phyloP scores from a whole-genome alignment of 2,888 invertebrate species.

The Polydrusus tereticollis region DNA sequence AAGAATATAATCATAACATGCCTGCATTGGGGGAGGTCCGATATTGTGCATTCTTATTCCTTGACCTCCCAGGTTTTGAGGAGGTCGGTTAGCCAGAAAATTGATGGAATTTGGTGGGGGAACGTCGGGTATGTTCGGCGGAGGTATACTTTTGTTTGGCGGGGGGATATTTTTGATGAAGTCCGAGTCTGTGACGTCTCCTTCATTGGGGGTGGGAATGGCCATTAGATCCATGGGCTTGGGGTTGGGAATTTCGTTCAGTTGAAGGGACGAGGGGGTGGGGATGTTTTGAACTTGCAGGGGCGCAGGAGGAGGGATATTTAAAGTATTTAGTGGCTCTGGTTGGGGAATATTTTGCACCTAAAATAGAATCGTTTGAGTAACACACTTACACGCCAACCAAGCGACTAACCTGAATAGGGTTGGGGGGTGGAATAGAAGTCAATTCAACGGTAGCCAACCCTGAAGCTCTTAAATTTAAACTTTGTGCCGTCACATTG shows the following conservation, averaged over 20 bases:
- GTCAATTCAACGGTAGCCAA: slow-evolving; percentile 64
- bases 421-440: slow-evolving; percentile 66
- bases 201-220: slow-evolving; percentile 68
- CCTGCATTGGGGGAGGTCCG: not conserved
- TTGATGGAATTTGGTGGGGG: slow-evolving; percentile 10
- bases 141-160: slow-evolving; percentile 66
- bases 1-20: not conserved
- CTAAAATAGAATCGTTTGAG: slow-evolving; percentile 12
- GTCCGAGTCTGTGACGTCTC: slow-evolving; percentile 60
- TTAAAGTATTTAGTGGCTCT: slow-evolving; percentile 70
- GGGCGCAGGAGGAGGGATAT: slow-evolving; percentile 67
- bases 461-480: slow-evolving; percentile 60
- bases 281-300: slow-evolving; percentile 73
- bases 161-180: slow-evolving; percentile 67
- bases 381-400: not conserved
- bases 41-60: slow-evolving; percentile 21
- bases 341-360: slow-evolving; percentile 68
- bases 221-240: slow-evolving; percentile 73
- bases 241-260: slow-evolving; percentile 74
- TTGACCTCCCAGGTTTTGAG: not conserved
- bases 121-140: slow-evolving; percentile 59
- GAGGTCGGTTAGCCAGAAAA: slow-evolving; percentile 18
- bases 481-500: slow-evolving; percentile 36
- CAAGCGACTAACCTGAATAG: slow-evolving; percentile 59
- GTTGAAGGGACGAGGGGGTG: slow-evolving; percentile 72